These are phyloP conservation scores for Hydractinia echinata DNA, from an alignment of 30 jellyfish, hydroid and myxozoan species.

Conservation along the genomic window DNA sequence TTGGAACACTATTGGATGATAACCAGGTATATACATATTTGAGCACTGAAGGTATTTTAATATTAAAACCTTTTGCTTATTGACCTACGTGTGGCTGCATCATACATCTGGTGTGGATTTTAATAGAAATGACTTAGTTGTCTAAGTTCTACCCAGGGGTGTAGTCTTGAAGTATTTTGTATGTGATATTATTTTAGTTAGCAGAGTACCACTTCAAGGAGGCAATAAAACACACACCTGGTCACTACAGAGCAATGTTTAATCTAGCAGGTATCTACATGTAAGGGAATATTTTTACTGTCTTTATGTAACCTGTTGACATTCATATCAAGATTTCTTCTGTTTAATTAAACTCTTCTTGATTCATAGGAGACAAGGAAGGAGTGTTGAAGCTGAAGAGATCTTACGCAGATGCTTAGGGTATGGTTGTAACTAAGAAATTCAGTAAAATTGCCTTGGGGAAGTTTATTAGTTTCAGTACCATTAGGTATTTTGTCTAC, in stretches of 20 bases:
- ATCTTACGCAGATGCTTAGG: slow-evolving; percentile 2
- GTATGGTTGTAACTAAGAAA: neutral
- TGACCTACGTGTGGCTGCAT: too few species aligned
- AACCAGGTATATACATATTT: slow-evolving; percentile 29
- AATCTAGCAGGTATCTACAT: slow-evolving; percentile 56
- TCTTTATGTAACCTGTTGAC: neutral
- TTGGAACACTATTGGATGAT: slow-evolving; percentile 53
- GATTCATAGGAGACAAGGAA: slow-evolving; percentile 15
- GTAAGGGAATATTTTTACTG: slow-evolving; percentile 2
- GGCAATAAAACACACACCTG: slow-evolving; percentile 63
- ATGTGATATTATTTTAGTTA: slow-evolving; percentile 29
- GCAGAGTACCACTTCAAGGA: slow-evolving; percentile 70
- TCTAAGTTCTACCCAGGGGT: neutral
- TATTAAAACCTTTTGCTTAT: too few species aligned
- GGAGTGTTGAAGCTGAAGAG: neutral
- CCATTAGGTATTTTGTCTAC: too few species aligned
- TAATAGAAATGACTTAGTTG: neutral
- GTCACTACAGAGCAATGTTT: slow-evolving; percentile 75
- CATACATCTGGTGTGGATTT: neutral
- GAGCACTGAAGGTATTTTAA: too few species aligned
- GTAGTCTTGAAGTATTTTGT: neutral
- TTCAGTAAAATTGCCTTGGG: too few species aligned
- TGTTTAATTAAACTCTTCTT: neutral
- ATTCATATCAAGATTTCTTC: neutral
- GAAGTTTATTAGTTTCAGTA: too few species aligned